Conservation (phyloP, 1,140 invertebrate species). For the Cyrtorhinus lividipennis region DNA sequence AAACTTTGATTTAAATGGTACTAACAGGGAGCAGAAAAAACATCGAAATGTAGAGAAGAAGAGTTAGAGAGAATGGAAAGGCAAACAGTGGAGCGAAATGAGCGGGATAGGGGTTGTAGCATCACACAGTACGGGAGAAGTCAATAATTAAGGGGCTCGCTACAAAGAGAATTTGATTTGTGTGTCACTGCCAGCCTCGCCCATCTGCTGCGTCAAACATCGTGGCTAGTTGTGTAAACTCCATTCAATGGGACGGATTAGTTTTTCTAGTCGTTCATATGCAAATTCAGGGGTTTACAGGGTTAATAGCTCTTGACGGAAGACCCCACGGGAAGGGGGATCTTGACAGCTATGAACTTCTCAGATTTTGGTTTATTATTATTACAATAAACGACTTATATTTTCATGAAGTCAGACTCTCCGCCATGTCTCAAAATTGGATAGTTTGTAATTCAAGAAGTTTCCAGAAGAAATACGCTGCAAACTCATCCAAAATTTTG, state of each 20-base stretch:
- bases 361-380: background rate
- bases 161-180: background rate
- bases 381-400: background rate
- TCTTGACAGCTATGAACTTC: background rate
- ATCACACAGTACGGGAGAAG: background rate
- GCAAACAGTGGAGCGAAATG: background rate
- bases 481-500: no score
- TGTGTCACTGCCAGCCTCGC: background rate
- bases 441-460: no score
- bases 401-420: background rate
- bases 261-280: background rate
- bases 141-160: background rate
- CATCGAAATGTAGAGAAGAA: no score
- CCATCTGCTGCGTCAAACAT: background rate
- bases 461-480: no score
- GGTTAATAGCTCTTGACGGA: background rate
- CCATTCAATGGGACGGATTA: no score
- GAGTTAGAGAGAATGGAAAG: background rate
- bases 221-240: background rate
- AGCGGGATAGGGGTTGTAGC: background rate
- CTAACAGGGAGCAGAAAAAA: no score
- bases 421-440: no score
- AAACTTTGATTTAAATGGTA: no score
- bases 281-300: background rate
- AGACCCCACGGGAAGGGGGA: background rate